A percentile compares a stretch with the other conserved stretches of the same genome.
Evolutionary conservation across 2,113 vertebrate species (phyloP).

Genomic region (Chrysochloris asiatica): DNA sequence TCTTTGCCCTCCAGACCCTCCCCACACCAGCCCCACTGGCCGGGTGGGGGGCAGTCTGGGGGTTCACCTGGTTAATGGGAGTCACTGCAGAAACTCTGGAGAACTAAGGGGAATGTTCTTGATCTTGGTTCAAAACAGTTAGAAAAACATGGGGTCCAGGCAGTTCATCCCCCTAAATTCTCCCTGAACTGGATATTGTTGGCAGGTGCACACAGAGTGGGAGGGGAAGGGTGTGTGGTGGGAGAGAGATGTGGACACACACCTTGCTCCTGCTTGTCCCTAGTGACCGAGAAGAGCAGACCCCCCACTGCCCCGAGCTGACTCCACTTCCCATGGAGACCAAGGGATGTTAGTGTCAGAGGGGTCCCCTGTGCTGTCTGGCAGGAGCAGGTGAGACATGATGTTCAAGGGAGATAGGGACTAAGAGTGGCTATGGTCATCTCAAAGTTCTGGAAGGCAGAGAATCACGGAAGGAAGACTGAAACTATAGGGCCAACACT

Average conservation of each 20-base stretch:
- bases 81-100: background rate
- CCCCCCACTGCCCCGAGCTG: no score
- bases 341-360: background rate
- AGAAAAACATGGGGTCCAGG: background rate
- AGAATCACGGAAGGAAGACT: background rate
- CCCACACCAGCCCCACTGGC: no score
- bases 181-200: accelerated
- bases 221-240: background rate
- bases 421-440: background rate
- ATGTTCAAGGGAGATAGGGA: background rate
- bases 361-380: background rate
- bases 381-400: background rate
- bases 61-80: background rate
- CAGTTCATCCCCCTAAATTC: accelerated
- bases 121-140: no score
- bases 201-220: background rate
- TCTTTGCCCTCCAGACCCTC: no score
- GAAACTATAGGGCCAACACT: background rate
- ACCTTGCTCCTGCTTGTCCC: background rate
- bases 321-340: background rate
- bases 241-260: background rate
- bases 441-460: background rate
- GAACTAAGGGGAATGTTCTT: accelerated
- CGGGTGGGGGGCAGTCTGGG: accelerated
- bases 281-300: background rate